Conservation (phyloP, 2,888 invertebrate genomes). For the Drosophila algonquin region DNA sequence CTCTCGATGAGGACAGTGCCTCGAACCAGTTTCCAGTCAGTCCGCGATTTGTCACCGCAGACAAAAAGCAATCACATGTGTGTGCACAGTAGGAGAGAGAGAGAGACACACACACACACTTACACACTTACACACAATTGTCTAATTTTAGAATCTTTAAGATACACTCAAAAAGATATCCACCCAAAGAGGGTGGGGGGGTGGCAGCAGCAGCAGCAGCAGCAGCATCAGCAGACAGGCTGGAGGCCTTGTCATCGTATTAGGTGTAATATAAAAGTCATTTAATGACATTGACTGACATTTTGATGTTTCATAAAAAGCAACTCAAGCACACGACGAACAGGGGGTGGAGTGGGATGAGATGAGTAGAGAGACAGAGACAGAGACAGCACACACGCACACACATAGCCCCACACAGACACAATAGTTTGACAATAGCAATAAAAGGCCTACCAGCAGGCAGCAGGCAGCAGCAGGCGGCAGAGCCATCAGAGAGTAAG, state of each 20-base stretch:
- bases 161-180: constrained; percentile 78
- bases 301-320: constrained; percentile 82
- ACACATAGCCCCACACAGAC: constrained; percentile 38
- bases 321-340: constrained; percentile 76
- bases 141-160: constrained; percentile 80
- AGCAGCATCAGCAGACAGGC: constrained; percentile 37
- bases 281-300: constrained; percentile 81
- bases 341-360: constrained; percentile 20
- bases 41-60: constrained; percentile 58
- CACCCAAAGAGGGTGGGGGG: constrained; percentile 23
- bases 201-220: too few species aligned
- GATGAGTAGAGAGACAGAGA: constrained; percentile 25
- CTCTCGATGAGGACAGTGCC: background rate
- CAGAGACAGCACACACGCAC: constrained; percentile 4
- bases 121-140: constrained; percentile 55
- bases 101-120: constrained; percentile 33
- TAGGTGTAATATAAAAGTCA: constrained; percentile 82
- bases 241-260: constrained; percentile 79
- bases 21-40: constrained; percentile 45
- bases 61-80: constrained; percentile 57
- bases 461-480: constrained; percentile 12
- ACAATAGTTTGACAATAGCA: constrained; percentile 79
- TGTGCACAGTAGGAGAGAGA: constrained; percentile 6
- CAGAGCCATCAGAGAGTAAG: background rate
- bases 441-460: constrained; percentile 73